Conservation (phyloP, 2,113 vertebrate species). For the Cisticola juncidis region DNA sequence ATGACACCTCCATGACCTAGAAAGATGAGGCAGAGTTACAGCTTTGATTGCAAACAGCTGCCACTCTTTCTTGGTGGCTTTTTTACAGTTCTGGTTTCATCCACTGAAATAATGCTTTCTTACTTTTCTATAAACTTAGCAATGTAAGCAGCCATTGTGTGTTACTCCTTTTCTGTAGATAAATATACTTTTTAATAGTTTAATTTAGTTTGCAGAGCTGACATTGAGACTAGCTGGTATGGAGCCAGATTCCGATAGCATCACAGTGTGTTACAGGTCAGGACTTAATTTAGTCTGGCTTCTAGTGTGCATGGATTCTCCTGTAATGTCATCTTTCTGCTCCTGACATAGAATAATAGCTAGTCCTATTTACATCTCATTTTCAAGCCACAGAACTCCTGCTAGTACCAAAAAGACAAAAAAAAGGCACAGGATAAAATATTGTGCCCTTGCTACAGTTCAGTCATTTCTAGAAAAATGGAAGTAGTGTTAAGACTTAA, state of each 20-base stretch:
- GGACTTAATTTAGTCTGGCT: slow-evolving; percentile 17
- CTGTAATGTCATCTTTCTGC: slow-evolving; percentile 8
- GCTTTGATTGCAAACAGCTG: neutral
- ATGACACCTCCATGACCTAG: neutral
- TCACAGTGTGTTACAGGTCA: neutral
- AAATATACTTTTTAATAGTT: neutral
- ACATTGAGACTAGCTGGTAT: neutral
- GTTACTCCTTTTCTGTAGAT: neutral
- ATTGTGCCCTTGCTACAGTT: neutral
- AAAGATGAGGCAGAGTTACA: neutral
- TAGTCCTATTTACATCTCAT: slow-evolving; percentile 41
- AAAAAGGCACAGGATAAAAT: neutral
- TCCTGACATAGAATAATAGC: slow-evolving; percentile 23
- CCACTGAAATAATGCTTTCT: neutral
- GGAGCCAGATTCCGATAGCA: slow-evolving; percentile 6
- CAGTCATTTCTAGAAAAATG: neutral
- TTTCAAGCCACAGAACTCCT: neutral
- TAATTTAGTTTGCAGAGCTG: neutral
- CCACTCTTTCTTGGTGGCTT: neutral
- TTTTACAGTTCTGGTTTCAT: neutral
- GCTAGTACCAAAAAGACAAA: neutral
- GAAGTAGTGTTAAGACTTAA: neutral
- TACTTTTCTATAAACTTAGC: neutral
- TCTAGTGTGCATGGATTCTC: neutral
- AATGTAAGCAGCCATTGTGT: neutral